phyloP scores from a whole-genome alignment of 2,797 vertebrate species.

The Spinus olivaceus region DNA sequence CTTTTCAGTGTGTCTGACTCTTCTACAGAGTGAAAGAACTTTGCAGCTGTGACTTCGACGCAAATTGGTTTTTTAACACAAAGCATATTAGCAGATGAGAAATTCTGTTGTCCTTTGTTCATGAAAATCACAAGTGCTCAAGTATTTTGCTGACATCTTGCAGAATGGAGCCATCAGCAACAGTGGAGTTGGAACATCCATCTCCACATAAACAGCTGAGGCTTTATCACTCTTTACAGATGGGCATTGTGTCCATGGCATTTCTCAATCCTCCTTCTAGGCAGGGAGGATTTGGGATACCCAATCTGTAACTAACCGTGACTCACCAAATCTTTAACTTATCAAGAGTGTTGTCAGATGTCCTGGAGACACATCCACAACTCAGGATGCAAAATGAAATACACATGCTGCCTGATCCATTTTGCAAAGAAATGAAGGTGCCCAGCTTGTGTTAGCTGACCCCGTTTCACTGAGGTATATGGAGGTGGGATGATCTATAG shows the following conservation, averaged over 20 bases:
- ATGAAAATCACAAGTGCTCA: not conserved
- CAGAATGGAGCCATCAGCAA: not conserved
- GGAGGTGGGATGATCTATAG: not conserved
- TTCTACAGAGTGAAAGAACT: not conserved
- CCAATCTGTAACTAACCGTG: not conserved
- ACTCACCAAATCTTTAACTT: not conserved
- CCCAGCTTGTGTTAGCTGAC: not conserved
- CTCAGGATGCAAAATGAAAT: not conserved
- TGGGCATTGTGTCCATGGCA: not conserved
- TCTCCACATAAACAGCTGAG: not conserved
- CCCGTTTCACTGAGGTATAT: not conserved
- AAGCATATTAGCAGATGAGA: not conserved
- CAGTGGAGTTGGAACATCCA: not conserved
- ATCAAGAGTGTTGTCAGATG: not conserved
- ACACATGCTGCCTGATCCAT: not conserved
- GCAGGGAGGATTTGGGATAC: not conserved
- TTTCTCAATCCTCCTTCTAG: not conserved
- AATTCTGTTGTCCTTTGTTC: not conserved
- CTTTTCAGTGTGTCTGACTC: not conserved
- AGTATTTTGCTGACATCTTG: not conserved
- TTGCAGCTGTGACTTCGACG: not conserved
- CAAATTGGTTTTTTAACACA: not conserved
- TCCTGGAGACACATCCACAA: not conserved
- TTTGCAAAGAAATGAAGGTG: not conserved
- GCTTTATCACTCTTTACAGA: not conserved